These are phyloP conservation scores for Pogonognathellus flavescens DNA, from an alignment of 1,140 invertebrate species.

Conservation along the genomic window DNA sequence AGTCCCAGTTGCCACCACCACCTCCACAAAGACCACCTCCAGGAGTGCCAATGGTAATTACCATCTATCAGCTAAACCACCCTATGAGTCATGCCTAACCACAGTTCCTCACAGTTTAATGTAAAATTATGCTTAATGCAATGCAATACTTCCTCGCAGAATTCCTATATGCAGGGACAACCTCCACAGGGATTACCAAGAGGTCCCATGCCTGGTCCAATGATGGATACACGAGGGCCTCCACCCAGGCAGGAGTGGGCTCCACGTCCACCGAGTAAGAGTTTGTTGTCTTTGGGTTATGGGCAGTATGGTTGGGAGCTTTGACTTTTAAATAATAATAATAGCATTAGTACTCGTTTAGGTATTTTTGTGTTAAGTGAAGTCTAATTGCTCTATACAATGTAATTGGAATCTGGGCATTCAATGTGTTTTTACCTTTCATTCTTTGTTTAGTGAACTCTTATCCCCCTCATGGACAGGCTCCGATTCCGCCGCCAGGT, in stretches of 20 bases:
- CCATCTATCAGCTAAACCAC: too few relatives aligned
- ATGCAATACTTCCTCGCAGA: slow-evolving; percentile 51
- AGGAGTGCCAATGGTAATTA: slow-evolving; percentile 21
- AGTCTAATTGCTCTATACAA: slow-evolving; percentile 3
- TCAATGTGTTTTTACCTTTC: slow-evolving; percentile 66
- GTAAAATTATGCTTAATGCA: too few relatives aligned
- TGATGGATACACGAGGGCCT: slow-evolving; percentile 74
- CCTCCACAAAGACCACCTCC: slow-evolving; percentile 76
- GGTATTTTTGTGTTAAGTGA: background rate
- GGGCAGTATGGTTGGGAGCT: slow-evolving; percentile 2
- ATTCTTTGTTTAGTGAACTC: slow-evolving; percentile 63
- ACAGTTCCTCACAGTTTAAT: too few relatives aligned
- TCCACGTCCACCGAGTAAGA: slow-evolving; percentile 74
- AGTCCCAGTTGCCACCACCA: slow-evolving; percentile 71
- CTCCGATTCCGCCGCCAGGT: slow-evolving; percentile 75
- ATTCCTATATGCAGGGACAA: slow-evolving; percentile 56
- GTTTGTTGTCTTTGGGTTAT: background rate
- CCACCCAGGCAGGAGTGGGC: slow-evolving; percentile 83
- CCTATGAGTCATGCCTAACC: too few relatives aligned
- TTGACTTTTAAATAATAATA: background rate
- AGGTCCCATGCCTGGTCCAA: slow-evolving; percentile 67
- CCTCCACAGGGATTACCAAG: slow-evolving; percentile 66
- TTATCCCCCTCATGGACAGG: slow-evolving; percentile 70
- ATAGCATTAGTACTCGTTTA: background rate
- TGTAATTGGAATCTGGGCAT: slow-evolving; percentile 25